These are phyloP conservation scores for Enteromius thamalakanensis DNA, from an alignment of 2,797 vertebrate species.

Conservation along the genomic window DNA sequence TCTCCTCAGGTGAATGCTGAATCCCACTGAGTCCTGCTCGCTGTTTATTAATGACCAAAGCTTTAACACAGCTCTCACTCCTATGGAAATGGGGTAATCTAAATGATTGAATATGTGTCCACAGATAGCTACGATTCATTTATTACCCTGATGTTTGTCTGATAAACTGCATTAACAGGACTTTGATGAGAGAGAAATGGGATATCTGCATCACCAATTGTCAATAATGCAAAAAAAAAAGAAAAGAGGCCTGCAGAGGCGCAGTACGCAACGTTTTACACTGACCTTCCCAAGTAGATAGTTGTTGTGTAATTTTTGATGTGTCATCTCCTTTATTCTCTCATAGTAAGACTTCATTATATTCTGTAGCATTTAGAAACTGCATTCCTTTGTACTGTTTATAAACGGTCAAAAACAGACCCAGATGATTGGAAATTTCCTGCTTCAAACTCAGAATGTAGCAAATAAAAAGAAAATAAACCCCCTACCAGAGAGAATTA, in stretches of 20 bases:
- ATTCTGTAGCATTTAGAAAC: not conserved
- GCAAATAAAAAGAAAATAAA: slow-evolving; percentile 60
- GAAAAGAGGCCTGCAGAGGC: not conserved
- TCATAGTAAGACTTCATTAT: not conserved
- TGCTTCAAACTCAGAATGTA: slow-evolving; percentile 34
- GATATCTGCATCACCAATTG: slow-evolving; percentile 6
- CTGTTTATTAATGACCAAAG: slow-evolving; percentile 56
- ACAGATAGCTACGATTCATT: slow-evolving; percentile 60
- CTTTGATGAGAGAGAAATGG: slow-evolving; percentile 36
- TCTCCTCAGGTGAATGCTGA: slow-evolving; percentile 51
- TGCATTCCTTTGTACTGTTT: not conserved
- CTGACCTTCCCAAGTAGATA: not conserved
- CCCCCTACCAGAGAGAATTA: slow-evolving; percentile 77
- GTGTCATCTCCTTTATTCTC: not conserved
- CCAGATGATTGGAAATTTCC: not conserved
- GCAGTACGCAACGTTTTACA: not conserved
- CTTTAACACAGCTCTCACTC: slow-evolving; percentile 45
- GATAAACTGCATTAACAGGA: slow-evolving; percentile 45
- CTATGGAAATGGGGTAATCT: slow-evolving; percentile 61
- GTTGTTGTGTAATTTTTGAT: not conserved
- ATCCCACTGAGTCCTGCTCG: slow-evolving; percentile 40
- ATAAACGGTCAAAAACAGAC: not conserved
- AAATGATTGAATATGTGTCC: slow-evolving; percentile 65
- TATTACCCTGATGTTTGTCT: slow-evolving; percentile 59
- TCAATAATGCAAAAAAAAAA: not conserved